Base-by-base conservation (phyloP, 2,888 invertebrate genomes). In the Xestoiulus laeticollis region DNA sequence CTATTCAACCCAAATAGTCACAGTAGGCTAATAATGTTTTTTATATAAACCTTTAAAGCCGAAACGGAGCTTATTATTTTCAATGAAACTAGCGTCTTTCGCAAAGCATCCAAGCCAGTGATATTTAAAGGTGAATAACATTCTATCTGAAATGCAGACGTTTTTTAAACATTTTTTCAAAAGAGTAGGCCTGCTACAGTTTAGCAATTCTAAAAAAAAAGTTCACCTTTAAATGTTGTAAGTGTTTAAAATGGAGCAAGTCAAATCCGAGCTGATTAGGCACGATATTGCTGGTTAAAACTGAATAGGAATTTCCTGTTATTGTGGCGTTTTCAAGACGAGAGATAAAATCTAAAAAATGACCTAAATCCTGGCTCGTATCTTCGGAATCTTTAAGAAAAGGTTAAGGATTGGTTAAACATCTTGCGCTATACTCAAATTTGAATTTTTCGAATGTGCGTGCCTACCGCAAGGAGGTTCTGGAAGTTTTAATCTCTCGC, bases 401-500 rank as follows among this genome's bases (percentile, higher is more conserved):
- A 16, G 30, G 68, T n/a, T 14, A 68, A 26, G 14, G 12, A 38
- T 86, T 30, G 22, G 16, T 26, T 12, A 26, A 78, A 38, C 19
- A 16, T 84, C 30, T 48, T 14, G 53, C 22, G 16, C 26, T 84
- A 26, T 44, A 30, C 43, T 22, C 30, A 32, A 22, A 26, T 12
- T 48, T 12, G 8, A 30, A 48, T 22, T 83, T 12, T 87, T 38
- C 26, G 32, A 33, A 12, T n/a, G 32, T 85, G 86, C 30, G 38
- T 12, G 86, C 85, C 83, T 84, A 86, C 88, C 87, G 44, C 89
- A 88, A 22, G 89, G 83, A 43, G 88, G 87, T 83, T 88, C 88
- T n/a, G 89, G 88, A 32, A 89, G 86, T 48, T 88, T 88, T n/a
- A 89, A 87, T 38, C 87, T 30, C 85, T 89, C 89, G 43, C 88